A percentile compares a stretch with the other conserved stretches of the same genome.
phyloP scores from a whole-genome alignment of 2,888 invertebrate genomes.

The Latrodectus elegans region DNA sequence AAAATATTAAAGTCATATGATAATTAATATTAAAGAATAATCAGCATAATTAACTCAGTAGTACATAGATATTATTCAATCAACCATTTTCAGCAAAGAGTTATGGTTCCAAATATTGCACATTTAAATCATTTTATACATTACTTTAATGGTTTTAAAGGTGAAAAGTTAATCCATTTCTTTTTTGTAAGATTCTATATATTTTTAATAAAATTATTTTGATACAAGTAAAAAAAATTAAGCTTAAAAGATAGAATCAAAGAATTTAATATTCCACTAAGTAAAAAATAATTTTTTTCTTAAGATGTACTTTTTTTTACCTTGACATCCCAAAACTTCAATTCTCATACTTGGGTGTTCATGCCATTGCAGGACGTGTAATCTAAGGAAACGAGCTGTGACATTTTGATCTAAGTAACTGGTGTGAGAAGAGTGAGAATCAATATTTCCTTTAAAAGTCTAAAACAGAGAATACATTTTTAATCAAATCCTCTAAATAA shows the following conservation, averaged over 20 bases:
- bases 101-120: too few species aligned
- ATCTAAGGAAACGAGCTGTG: conserved; percentile 76
- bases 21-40: too few species aligned
- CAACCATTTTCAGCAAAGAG: too few species aligned
- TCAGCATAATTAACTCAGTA: too few species aligned
- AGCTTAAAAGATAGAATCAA: too few species aligned
- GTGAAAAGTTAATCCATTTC: conserved; percentile 3
- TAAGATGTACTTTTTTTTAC: conserved; percentile 73
- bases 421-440: conserved; percentile 76
- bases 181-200: neutral
- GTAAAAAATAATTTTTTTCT: neutral
- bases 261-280: too few species aligned
- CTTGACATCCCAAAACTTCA: conserved; percentile 78
- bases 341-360: conserved; percentile 77
- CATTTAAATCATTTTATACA: too few species aligned
- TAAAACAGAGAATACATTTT: conserved; percentile 70
- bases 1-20: too few species aligned
- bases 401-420: conserved; percentile 77
- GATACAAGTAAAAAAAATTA: neutral
- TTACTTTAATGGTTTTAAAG: neutral
- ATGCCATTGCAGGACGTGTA: conserved; percentile 77
- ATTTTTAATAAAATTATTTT: neutral
- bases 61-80: too few species aligned
- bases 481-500: neutral
- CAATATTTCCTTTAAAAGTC: conserved; percentile 77